Base-by-base conservation (phyloP, 2,113 vertebrate genomes). In the Tor tambroides region DNA sequence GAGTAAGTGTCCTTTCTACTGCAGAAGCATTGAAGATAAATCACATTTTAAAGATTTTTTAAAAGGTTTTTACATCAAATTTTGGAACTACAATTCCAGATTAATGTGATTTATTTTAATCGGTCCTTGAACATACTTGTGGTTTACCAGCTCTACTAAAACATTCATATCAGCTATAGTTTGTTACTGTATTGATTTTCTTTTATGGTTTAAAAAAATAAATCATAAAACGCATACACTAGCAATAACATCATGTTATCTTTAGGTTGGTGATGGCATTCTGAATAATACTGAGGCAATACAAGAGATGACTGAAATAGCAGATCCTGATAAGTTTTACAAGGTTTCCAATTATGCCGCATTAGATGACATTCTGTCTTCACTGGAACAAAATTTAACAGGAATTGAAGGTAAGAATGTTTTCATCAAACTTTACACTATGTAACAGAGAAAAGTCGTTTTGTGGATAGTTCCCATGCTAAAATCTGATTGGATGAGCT, bases 291-390 rank as follows among this genome's bases (percentile, higher is more conserved):
- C 0, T 0, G 85, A 6, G 0, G 85, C 93, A 0, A 80, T 91
- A 4, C 7, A 14, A 0, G 92, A 95, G 30, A 92, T 96, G 89
- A 84, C 82, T 23, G 49, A 93, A n/a, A 96, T 96, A 2, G 95
- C 96, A 32, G 94, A 94, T 0, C 86, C 83, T 49, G 89, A 93
- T 2, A 75, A 86, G 0, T 88, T 93, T 54, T 96, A 95, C 86
- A 93, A 85, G 32, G 95, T 96, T 88, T 91, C 91, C 30, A 91
- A 95, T 85, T 97, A 96, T 49, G 72, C 72, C 0, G 95, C 91
- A 1, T 90, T 96, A 75, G 78, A 92, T 1, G 91, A 88, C 23
- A 93, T 96, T 32, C 87, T 96, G 61, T 91, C 88, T 38, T 80
- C 87, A 15, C 80, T 96, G 30, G 90, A 95, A 81, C 90, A 93